Conservation (phyloP, 2,888 invertebrate genomes). For the Himalopsyche japonica region DNA sequence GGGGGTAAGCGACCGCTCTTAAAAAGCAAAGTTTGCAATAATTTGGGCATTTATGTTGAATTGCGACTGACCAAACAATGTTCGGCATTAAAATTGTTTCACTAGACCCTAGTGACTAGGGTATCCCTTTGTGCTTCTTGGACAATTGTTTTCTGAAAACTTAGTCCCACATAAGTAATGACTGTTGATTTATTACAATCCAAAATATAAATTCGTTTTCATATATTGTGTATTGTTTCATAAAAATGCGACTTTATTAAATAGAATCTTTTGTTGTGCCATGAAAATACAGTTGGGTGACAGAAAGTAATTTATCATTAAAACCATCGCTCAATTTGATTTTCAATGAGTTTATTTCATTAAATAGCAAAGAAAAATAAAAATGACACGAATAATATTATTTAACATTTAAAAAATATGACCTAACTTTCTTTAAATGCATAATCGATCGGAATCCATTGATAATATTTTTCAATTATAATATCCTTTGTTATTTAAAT, state of each 20-base stretch:
- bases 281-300: not conserved
- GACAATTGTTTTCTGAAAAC: conserved; percentile 22
- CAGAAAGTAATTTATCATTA: not conserved
- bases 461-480: too few relatives aligned
- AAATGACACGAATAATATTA: too few relatives aligned
- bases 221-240: not conserved
- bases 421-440: too few relatives aligned
- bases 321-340: too few relatives aligned
- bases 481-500: too few relatives aligned
- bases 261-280: not conserved
- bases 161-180: conserved; percentile 21
- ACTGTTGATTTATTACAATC: conserved; percentile 27
- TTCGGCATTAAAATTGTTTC: conserved; percentile 19
- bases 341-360: too few relatives aligned
- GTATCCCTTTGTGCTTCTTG: conserved; percentile 19
- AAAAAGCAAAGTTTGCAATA: not conserved
- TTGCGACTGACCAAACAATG: conserved; percentile 19
- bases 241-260: not conserved
- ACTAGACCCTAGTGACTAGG: too few relatives aligned
- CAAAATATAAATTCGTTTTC: not conserved
- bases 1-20: not conserved
- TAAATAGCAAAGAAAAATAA: too few relatives aligned
- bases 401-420: too few relatives aligned
- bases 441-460: too few relatives aligned
- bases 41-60: conserved; percentile 4